Conservation (phyloP, 2,888 invertebrate genomes). For the Leucophenga montana region DNA sequence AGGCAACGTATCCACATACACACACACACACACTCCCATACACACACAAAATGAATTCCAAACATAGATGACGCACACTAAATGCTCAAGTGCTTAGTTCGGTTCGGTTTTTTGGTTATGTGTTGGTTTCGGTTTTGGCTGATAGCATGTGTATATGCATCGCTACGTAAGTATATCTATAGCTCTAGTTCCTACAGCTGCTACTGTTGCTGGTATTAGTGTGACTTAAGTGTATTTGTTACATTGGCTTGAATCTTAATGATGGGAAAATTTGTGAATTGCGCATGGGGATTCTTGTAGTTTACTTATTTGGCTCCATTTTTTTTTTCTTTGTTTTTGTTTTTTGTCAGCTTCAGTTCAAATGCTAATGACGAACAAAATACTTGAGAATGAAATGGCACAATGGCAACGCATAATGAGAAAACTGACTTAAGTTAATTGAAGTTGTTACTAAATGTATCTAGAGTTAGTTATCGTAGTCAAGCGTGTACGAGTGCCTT, state of each 20-base stretch:
- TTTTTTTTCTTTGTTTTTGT: no score
- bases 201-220: conserved; percentile 4
- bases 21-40: neutral
- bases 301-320: no score
- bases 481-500: no score
- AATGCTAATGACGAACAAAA: conserved; percentile 19
- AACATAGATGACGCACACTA: neutral
- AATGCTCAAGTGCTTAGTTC: conserved; percentile 10
- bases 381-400: conserved; percentile 13
- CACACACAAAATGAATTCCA: no score
- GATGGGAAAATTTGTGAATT: conserved; percentile 65
- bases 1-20: neutral
- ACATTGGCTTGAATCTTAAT: conserved; percentile 67
- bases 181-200: neutral
- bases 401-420: conserved; percentile 51
- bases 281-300: conserved; percentile 31
- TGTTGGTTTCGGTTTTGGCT: neutral
- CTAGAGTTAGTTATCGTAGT: no score
- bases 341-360: neutral
- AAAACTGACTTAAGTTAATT: conserved; percentile 67
- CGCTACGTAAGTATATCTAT: neutral
- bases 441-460: conserved; percentile 48
- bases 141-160: neutral
- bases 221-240: conserved; percentile 61
- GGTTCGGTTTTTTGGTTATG: conserved; percentile 1